Conservation (phyloP, 2,113 vertebrate genomes). For the Sylvicapra grimmia region DNA sequence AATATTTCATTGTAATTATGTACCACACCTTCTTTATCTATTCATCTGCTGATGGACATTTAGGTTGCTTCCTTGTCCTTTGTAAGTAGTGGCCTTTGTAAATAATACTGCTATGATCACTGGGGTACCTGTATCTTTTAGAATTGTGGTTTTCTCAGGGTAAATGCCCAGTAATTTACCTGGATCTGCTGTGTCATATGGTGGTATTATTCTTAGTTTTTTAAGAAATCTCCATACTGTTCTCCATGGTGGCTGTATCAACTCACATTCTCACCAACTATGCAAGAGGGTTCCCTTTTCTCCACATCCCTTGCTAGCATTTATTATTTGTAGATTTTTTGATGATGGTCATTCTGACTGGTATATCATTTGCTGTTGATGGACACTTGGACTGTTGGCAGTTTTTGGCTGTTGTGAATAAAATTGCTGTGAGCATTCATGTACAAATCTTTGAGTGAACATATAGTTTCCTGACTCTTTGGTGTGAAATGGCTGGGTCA, state of each 20-base stretch:
- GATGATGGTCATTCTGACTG: neutral
- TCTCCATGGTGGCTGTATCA: neutral
- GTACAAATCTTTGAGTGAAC: neutral
- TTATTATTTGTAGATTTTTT: neutral
- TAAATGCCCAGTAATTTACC: neutral
- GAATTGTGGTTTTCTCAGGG: neutral
- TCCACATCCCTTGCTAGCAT: neutral
- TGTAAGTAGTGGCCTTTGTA: neutral
- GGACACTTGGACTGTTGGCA: neutral
- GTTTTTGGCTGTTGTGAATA: neutral
- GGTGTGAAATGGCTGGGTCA: neutral
- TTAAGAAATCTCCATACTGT: neutral
- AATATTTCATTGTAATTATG: neutral
- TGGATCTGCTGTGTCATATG: neutral
- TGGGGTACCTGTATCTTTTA: neutral
- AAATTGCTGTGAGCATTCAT: neutral
- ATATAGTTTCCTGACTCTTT: slow-evolving; percentile 15
- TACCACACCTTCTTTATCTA: neutral
- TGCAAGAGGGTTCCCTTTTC: neutral
- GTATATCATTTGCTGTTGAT: neutral
- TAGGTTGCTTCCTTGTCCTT: neutral
- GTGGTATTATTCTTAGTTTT: neutral
- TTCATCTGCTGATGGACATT: neutral
- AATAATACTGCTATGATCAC: neutral
- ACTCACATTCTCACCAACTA: neutral